Evolutionary conservation across 1,140 invertebrate species (phyloP).

Genomic region (Meloidogyne chitwoodi): DNA sequence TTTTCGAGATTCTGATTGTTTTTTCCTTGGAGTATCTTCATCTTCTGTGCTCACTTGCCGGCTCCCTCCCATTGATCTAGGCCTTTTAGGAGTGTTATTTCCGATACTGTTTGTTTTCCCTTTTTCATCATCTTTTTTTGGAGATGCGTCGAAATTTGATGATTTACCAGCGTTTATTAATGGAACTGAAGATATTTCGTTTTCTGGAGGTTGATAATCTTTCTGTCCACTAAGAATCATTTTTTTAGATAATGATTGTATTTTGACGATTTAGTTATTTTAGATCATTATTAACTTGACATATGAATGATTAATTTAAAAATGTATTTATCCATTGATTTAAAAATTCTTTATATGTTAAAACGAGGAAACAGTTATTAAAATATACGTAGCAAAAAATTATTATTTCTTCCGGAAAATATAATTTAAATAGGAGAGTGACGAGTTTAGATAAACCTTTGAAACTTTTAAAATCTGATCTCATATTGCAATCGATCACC

Average conservation of each 20-base stretch:
- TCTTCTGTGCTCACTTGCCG: not conserved
- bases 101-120: not conserved
- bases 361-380: not conserved
- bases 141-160: not conserved
- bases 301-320: not conserved
- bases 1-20: not conserved
- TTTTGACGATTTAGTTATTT: not conserved
- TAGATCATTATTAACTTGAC: not conserved
- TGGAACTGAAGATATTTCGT: not conserved
- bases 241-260: not conserved
- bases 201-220: not conserved
- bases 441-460: not conserved
- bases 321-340: not conserved
- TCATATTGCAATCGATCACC: not conserved
- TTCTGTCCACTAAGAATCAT: not conserved
- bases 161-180: not conserved
- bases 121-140: not conserved
- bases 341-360: not conserved
- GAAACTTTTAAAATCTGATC: not conserved
- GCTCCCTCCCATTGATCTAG: not conserved
- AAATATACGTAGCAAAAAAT: not conserved
- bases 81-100: not conserved
- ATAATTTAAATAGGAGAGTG: not conserved
- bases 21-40: not conserved
- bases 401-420: too few species aligned